Evolutionary conservation across 1,140 invertebrate genomes (phyloP), one percentile per base, ranked within the genome.

Genomic region (Anastatus disparis): DNA sequence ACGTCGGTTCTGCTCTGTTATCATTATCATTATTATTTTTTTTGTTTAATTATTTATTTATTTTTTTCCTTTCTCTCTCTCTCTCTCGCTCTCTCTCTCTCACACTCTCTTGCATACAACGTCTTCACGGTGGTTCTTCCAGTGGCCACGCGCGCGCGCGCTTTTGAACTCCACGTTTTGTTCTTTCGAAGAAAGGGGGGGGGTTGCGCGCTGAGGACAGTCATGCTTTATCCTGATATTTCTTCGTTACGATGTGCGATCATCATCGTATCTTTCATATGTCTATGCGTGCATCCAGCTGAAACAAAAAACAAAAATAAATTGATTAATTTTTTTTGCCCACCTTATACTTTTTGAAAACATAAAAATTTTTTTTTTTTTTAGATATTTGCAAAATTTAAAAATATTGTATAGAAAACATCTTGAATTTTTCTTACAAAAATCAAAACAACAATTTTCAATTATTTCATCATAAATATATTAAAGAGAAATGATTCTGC

Each of bases 231-330:
- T 73, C 70, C 71, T 65, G 59, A 58, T 70, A 67, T 56, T 38
- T 71, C 62, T 56, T 64, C 56, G 22, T 42, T 65, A 42, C 29
- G 72, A 70, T 27, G 65, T 40, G 20, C 56, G 48, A 50, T 59
- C 46, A 52, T 50, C n/a, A n/a, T n/a, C 62, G 50, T 68, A 46
- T 50, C 53, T 50, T 66, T 67, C 50, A 12, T 68, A 59, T 59
- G 56, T 53, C 73, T 71, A 70, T 31, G 70, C 66, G 66, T 73
- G 70, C 70, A 74, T 76, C 74, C 74, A 76, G 70, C 77, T 79
- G 74, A n/a, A 79, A 79, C 53, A 76, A 0, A 73, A 74, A 73
- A 9, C 26, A 56, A 15, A 44, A 1, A 50, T 59, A 26, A 31
- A 8, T n/a, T 8, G n/a, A 12, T 56, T 42, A n/a, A n/a, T n/a